phyloP scores from a whole-genome alignment of 2,888 invertebrate genomes.

The Leucozona laternaria region DNA sequence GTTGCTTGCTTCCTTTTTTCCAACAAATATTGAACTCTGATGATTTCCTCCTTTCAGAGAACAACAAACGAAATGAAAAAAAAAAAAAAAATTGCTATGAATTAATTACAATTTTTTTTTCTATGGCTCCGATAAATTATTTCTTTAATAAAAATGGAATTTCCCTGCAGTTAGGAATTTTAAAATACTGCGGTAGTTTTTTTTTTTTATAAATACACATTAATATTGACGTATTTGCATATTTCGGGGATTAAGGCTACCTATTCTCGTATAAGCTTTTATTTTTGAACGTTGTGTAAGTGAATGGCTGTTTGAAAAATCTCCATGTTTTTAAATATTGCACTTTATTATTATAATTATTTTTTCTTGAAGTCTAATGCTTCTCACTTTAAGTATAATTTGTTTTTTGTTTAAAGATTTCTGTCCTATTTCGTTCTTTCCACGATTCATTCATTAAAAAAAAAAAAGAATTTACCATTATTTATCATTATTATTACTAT shows the following conservation, averaged over 20 bases:
- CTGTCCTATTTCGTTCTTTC: background rate
- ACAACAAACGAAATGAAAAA: background rate
- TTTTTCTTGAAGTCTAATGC: background rate
- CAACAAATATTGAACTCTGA: constrained; percentile 5
- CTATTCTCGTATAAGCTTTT: background rate
- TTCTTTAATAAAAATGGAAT: constrained; percentile 22
- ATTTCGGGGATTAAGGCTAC: background rate
- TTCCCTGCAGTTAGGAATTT: background rate
- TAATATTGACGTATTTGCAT: background rate
- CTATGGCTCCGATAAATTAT: background rate
- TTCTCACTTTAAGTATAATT: constrained; percentile 8
- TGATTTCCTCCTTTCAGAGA: background rate
- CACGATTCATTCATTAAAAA: constrained; percentile 20
- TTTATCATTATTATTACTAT: constrained; percentile 64
- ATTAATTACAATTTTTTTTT: constrained; percentile 39
- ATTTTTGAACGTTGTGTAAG: background rate
- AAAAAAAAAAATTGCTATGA: background rate
- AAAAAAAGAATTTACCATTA: constrained; percentile 28
- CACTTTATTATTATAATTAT: background rate
- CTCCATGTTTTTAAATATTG: background rate
- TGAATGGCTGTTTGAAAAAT: background rate
- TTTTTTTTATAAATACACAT: background rate
- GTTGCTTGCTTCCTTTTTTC: background rate
- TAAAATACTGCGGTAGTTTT: background rate
- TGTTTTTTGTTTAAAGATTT: background rate